These are phyloP conservation scores for Drosophila murphyi DNA, from an alignment of 1,140 invertebrate genomes.

Conservation along the genomic window DNA sequence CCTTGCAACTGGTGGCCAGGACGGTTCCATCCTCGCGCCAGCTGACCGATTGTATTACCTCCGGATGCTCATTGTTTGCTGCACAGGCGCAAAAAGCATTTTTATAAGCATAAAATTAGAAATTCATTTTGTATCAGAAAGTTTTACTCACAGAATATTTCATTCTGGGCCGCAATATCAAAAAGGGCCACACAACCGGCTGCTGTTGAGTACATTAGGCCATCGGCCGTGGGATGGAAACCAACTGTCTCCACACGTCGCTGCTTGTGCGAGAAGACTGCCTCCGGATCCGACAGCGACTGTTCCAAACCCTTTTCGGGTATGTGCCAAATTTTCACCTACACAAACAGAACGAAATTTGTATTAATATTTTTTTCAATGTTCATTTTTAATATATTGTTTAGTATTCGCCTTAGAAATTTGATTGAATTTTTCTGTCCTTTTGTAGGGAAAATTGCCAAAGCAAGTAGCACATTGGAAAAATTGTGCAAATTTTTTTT, in stretches of 20 bases:
- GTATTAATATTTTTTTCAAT: too few relatives aligned
- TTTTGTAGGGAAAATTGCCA: too few relatives aligned
- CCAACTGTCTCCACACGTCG: slow-evolving; percentile 93
- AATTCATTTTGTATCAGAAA: background rate
- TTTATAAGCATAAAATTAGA: background rate
- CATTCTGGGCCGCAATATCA: slow-evolving; percentile 93
- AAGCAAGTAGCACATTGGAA: too few relatives aligned
- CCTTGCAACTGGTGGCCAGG: slow-evolving; percentile 91
- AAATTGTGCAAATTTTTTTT: too few relatives aligned
- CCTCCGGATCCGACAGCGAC: slow-evolving; percentile 92
- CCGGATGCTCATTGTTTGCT: slow-evolving; percentile 91
- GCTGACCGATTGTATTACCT: slow-evolving; percentile 93
- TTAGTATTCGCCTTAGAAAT: too few relatives aligned
- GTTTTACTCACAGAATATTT: slow-evolving; percentile 89
- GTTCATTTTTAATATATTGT: too few relatives aligned
- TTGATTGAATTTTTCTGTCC: too few relatives aligned
- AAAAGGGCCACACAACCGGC: slow-evolving; percentile 93
- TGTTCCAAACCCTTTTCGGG: slow-evolving; percentile 91
- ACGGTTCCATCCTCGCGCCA: slow-evolving; percentile 93
- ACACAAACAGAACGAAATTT: background rate
- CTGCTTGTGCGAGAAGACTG: slow-evolving; percentile 92
- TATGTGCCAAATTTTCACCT: slow-evolving; percentile 94
- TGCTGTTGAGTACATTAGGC: slow-evolving; percentile 92
- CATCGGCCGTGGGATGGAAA: slow-evolving; percentile 95
- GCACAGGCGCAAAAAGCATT: slow-evolving; percentile 23